Evolutionary conservation across 2,113 vertebrate genomes (phyloP), one percentile per base, ranked within the genome.

Genomic region (Rhabdornis inornatus): DNA sequence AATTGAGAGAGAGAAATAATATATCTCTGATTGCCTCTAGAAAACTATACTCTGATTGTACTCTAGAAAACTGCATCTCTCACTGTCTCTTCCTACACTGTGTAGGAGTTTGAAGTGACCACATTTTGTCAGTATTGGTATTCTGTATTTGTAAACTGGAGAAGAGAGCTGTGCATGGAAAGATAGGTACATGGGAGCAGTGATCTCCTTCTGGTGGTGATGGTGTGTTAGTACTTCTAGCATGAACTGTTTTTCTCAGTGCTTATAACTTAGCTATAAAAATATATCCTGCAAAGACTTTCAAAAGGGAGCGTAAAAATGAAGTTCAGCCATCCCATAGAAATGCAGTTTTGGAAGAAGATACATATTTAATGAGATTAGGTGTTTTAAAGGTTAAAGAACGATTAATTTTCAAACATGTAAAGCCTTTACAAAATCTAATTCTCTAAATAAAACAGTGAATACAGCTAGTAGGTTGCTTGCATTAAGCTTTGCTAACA

Each of bases 221-320:
- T 1, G 1, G 8, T 45, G 52, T 57, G 24, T 56, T 69, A 60
- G 25, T 68, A 23, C 17, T 42, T 87, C 65, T 53, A 56, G 44
- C 13, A 7, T 44, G n/a, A 91, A 45, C 49, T 79, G 77, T 60
- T 91, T 44, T 85, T 91, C 47, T 93, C 49, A 6, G 24, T 57
- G 40, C 33, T 90, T 85, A 13, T 75, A 89, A 37, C 66, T 52
- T 49, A 45, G n/a, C 9, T 91, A 56, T 72, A 64, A 95, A 94
- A 83, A 28, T 16, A 72, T 49, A 27, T 81, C 40, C 52, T 66
- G 27, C 24, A 63, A 53, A 82, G 11, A 10, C 55, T 83, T 91
- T 87, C 37, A 90, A 85, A 93, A 66, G 15, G 31, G 9, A 83
- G 27, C 49, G 60, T 60, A 59, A 45, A 83, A 68, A 44, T 4